Conservation (phyloP, 2,888 invertebrate genomes). For the Aphodius sticticus region DNA sequence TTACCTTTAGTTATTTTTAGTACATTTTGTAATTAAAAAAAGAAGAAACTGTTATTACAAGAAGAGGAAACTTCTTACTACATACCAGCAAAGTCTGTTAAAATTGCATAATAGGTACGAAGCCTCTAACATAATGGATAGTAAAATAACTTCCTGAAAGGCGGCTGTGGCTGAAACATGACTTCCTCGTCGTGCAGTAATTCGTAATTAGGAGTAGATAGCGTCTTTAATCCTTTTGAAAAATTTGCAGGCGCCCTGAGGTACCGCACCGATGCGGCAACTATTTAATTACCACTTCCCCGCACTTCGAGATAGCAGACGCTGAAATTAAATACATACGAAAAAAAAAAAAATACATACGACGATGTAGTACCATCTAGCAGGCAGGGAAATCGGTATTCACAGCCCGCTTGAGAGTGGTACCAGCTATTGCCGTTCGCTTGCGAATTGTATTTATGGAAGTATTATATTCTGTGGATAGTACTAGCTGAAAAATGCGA, state of each 20-base stretch:
- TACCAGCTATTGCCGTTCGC: not conserved
- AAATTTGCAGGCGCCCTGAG: not conserved
- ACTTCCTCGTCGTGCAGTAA: not conserved
- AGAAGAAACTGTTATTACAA: too few species aligned
- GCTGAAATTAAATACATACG: not conserved
- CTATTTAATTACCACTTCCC: not conserved
- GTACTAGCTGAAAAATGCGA: not conserved
- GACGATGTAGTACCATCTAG: not conserved
- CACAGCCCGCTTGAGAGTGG: not conserved
- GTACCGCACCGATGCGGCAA: not conserved
- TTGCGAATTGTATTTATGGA: not conserved
- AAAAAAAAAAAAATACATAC: too few species aligned
- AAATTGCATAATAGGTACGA: not conserved
- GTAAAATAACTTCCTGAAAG: not conserved
- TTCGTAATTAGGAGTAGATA: not conserved
- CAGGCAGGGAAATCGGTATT: not conserved
- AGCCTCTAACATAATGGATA: not conserved
- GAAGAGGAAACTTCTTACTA: too few species aligned
- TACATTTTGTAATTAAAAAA: too few species aligned
- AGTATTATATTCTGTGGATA: not conserved
- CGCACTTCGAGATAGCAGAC: not conserved
- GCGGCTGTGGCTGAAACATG: not conserved
- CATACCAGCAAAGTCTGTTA: not conserved
- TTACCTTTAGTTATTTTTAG: too few species aligned
- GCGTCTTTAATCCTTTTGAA: not conserved